Base-by-base conservation (phyloP, 2,888 invertebrate genomes). In the Cyclophora albipunctata region DNA sequence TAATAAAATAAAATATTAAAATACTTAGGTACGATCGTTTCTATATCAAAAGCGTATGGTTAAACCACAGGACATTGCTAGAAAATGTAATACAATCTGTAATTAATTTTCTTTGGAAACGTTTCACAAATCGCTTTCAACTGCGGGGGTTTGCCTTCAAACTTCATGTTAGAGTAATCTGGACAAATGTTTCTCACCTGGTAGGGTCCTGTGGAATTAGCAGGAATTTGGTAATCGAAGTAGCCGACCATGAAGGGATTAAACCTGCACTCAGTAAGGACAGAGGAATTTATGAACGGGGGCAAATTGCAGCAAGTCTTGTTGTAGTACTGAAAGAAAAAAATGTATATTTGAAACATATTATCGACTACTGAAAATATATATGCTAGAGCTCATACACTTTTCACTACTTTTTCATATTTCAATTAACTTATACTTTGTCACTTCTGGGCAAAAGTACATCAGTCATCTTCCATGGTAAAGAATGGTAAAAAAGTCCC, bases 291-390 rank as follows among this genome's bases (percentile, higher is more conserved):
- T 55, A 85, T 69, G 6, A 87, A 40, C 3, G 61, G 55, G 0
- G 86, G 86, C 5, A 87, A 20, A n/a, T 79, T 59, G 53, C 87
- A 87, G 67, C 87, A 87, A 63, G 81, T 84, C 0, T 67, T 49
- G 53, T 66, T 72, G 67, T 81, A 86, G 54, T 84, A 83, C 85
- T 85, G 73, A 37, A 71, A 72, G 41, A 33, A 45, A 45, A 20
- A 20, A 20, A 20, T 20, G 20, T 20, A 20, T 20, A 20, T 20
- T 20, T 20, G 20, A 20, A 20, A 20, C 20, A 20, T 20, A 20
- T 20, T 1, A 20, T 20, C 20, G 20, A 20, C 20, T 20, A 20
- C 20, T 20, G 20, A 20, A 20, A 20, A 20, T 20, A 20, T 20
- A 20, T 20, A 20, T 20, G 20, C 20, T 20, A 20, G 20, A 2